Conservation (phyloP, 2,113 vertebrate genomes). For the Dasyurus viverrinus region DNA sequence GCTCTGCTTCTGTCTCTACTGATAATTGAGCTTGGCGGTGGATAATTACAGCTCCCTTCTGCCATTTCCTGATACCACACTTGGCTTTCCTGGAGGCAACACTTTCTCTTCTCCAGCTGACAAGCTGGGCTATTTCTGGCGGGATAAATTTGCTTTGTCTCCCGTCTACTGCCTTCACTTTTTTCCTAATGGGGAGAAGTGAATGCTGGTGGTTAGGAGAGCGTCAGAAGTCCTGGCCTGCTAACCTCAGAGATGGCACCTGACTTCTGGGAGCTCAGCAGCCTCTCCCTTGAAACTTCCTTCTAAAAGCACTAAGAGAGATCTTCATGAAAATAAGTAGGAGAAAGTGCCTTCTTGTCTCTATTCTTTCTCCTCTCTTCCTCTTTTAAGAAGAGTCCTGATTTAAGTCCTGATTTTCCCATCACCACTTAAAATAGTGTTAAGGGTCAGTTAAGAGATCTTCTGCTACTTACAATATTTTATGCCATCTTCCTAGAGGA, state of each 20-base stretch:
- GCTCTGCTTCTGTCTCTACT: slow-evolving; percentile 25
- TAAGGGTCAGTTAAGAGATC: neutral
- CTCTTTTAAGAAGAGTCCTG: too few relatives aligned
- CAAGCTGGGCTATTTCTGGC: slow-evolving; percentile 30
- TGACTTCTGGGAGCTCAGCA: neutral
- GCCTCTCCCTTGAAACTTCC: neutral
- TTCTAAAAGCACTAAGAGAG: neutral
- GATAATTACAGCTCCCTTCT: slow-evolving; percentile 50
- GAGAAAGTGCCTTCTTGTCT: neutral
- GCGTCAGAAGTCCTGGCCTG: neutral
- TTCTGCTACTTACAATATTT: neutral
- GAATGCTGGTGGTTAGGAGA: slow-evolving; percentile 16
- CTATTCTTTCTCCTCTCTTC: neutral
- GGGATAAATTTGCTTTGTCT: slow-evolving; percentile 33
- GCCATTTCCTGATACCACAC: slow-evolving; percentile 39
- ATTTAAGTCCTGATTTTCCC: slow-evolving; percentile 25
- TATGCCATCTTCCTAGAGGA: neutral
- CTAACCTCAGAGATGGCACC: neutral
- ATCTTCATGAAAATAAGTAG: neutral
- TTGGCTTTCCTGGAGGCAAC: slow-evolving; percentile 43
- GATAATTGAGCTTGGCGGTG: slow-evolving; percentile 43
- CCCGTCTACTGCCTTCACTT: slow-evolving; percentile 14
- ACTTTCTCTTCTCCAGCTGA: slow-evolving; percentile 42
- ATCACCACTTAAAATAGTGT: slow-evolving; percentile 11
- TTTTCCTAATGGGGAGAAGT: slow-evolving; percentile 38